phyloP scores from a whole-genome alignment of 2,888 invertebrate genomes.

The Acanthosepion esculentum region DNA sequence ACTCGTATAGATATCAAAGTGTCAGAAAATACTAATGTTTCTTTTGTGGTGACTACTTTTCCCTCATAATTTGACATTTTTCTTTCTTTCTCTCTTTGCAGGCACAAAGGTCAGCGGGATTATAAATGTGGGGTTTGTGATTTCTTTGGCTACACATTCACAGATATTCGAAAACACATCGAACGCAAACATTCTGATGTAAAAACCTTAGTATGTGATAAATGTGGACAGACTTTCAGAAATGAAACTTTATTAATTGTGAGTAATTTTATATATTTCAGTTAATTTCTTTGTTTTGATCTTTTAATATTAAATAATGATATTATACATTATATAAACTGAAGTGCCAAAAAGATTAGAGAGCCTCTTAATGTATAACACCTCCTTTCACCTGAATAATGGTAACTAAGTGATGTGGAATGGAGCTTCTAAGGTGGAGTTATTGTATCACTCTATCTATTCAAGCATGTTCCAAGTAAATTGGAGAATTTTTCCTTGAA shows the following conservation, averaged over 20 bases:
- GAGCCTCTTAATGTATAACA: no score
- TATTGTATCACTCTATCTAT: no score
- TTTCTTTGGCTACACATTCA: conserved; percentile 76
- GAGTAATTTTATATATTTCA: conserved; percentile 47
- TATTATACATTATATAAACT: no score
- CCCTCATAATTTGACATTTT: not conserved
- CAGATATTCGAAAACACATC: conserved; percentile 76
- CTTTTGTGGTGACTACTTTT: no score
- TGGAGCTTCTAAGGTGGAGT: no score
- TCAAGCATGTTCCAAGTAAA: no score
- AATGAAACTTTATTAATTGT: conserved; percentile 65
- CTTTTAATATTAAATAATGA: no score
- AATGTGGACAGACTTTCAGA: conserved; percentile 71
- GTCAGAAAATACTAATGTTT: not conserved
- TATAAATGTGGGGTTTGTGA: conserved; percentile 76
- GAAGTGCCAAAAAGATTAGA: no score
- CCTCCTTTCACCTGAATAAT: no score
- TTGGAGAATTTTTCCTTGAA: no score
- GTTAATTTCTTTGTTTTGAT: no score
- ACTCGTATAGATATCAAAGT: not conserved
- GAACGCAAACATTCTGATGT: conserved; percentile 74
- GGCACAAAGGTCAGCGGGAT: conserved; percentile 75
- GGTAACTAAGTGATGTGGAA: no score
- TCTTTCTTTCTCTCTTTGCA: conserved; percentile 52
- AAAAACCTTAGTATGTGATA: conserved; percentile 70